Percentiles rank a stretch among this genome's conserved stretches.
Conservation (phyloP, 2,888 invertebrate genomes). For the Unio pictorum region DNA sequence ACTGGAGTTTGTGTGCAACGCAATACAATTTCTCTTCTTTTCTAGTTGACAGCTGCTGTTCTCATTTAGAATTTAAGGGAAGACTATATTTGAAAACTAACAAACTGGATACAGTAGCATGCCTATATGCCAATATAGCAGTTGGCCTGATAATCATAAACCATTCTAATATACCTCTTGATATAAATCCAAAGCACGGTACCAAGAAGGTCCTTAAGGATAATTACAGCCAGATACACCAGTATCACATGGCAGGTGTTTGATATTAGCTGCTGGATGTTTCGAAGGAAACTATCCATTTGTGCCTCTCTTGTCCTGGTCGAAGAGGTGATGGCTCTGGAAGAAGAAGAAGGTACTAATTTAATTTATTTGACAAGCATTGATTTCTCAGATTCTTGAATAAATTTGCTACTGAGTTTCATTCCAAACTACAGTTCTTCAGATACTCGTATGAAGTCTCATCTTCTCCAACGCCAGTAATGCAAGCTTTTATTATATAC, state of each 20-base stretch:
- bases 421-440: neutral
- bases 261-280: conserved; percentile 58
- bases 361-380: neutral
- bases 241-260: conserved; percentile 64
- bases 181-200: conserved; percentile 68
- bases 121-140: neutral
- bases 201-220: conserved; percentile 64
- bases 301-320: conserved; percentile 50
- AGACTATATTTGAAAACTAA: too few species aligned
- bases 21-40: too few species aligned
- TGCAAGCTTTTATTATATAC: too few species aligned
- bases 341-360: conserved; percentile 1
- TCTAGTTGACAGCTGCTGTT: too few species aligned
- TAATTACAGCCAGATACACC: conserved; percentile 61
- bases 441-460: neutral
- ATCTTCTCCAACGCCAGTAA: neutral
- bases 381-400: neutral
- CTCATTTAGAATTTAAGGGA: too few species aligned
- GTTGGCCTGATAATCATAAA: neutral
- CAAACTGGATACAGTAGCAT: neutral
- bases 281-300: conserved; percentile 50
- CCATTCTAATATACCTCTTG: conserved; percentile 53
- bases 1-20: too few species aligned
- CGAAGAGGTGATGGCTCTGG: conserved; percentile 36
- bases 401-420: neutral